These are phyloP conservation scores for Hemitrygon akajei DNA, from an alignment of 2,797 vertebrate species.

Conservation along the genomic window DNA sequence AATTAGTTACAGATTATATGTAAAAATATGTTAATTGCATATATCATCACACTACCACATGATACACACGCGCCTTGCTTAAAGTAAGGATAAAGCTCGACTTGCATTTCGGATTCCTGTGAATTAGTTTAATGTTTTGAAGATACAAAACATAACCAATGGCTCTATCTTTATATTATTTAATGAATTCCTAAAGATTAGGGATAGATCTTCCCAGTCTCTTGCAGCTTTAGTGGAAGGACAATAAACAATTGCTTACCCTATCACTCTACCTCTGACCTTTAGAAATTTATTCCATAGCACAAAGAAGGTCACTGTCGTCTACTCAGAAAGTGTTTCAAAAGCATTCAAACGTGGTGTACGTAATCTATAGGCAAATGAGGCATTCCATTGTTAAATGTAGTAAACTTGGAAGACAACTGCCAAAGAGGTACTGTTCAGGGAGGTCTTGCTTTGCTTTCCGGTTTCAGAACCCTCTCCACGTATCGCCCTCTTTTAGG, in stretches of 20 bases:
- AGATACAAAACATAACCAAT: neutral
- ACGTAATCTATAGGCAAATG: neutral
- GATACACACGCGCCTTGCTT: no score
- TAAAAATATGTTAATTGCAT: no score
- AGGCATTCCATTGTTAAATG: neutral
- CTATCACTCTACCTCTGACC: neutral
- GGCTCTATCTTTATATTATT: neutral
- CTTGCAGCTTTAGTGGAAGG: neutral
- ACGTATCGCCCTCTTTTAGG: neutral
- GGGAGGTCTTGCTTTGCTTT: neutral
- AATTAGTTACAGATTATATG: no score
- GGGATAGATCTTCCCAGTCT: neutral
- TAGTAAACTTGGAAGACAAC: neutral
- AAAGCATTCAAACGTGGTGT: neutral
- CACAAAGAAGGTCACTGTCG: neutral
- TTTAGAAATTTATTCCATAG: neutral
- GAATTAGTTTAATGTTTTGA: no score
- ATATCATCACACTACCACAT: no score
- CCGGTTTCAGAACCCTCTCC: neutral
- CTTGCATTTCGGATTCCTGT: no score
- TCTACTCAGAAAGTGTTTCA: neutral
- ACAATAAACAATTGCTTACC: neutral
- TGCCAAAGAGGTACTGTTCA: neutral
- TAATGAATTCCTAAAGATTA: neutral
- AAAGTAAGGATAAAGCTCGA: no score